Evolutionary conservation across 2,113 vertebrate genomes (phyloP).

Genomic region (Brachypteracias leptosomus): DNA sequence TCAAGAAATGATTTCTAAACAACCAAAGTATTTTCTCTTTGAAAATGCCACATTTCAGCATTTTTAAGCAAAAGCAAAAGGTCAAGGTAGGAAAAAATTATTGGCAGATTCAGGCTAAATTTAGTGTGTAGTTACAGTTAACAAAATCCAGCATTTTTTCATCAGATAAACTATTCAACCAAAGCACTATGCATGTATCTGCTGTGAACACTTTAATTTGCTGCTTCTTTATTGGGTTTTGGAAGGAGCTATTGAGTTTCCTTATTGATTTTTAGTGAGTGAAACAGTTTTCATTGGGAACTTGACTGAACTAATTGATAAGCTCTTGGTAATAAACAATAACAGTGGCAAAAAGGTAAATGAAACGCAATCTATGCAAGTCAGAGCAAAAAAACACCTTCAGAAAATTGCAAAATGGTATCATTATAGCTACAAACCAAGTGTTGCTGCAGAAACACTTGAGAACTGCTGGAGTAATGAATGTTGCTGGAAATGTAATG

Average conservation of each 20-base stretch:
- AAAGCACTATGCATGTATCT: not conserved
- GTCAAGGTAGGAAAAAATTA: not conserved
- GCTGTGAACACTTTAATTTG: constrained; percentile 29
- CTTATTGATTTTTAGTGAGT: constrained; percentile 38
- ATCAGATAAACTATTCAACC: not conserved
- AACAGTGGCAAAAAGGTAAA: constrained; percentile 24
- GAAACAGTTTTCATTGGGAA: constrained; percentile 21
- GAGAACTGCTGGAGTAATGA: constrained; percentile 24
- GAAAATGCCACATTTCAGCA: not conserved
- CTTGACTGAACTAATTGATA: constrained; percentile 60
- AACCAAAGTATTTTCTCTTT: not conserved
- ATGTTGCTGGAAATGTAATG: constrained; percentile 6
- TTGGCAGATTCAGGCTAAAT: not conserved
- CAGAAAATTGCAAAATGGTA: not conserved
- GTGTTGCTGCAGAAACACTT: not conserved
- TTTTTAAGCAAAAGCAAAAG: constrained; percentile 17
- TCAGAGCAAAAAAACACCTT: not conserved
- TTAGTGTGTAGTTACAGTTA: not conserved
- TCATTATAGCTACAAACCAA: not conserved
- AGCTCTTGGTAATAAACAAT: constrained; percentile 41
- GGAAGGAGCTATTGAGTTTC: constrained; percentile 32
- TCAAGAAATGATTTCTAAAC: not conserved
- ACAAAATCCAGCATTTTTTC: not conserved
- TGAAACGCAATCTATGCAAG: constrained; percentile 25
- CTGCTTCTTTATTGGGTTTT: constrained; percentile 28